Base-by-base conservation (phyloP, 2,113 vertebrate species). In the Tor tambroides region DNA sequence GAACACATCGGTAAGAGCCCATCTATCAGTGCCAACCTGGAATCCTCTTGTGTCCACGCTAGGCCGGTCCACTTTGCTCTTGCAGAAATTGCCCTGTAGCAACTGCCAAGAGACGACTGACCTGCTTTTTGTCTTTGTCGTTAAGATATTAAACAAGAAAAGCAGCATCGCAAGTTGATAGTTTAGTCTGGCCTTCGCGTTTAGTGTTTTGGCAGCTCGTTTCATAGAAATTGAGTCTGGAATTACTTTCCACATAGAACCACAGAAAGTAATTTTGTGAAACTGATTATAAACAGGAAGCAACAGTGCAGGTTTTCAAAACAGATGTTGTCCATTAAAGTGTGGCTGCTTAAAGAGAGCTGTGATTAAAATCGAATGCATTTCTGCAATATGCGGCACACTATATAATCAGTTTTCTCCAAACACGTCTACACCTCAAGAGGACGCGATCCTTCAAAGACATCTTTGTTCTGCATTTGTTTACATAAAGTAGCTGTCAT, bases 1-100 rank as follows among this genome's bases (percentile, higher is more conserved):
- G 97, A 99, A 23, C 98, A 99, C 91, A 99, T 99, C 32, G 98
- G 98, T 99, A 96, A 78, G 96, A 87, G 32, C 51, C 41, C 2
- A 10, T 21, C 80, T 1, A 30, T 84, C 85, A 85, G 19, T 49
- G 75, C 28, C 63, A 30, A 46, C 49, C 28, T 23, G 76, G 7
- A 78, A 78, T 51, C 76, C 76, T 17, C 38, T 41, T 23, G 7
- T 28, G 10, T 72, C 83, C 67, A 46, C 3, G 4, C 23, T 19
- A 46, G 54, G 2, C 19, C 14, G n/a, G 49, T 17, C 7, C 8
- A n/a, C 30, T 69, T 6, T 10, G 28, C 32, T 30, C 54, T 19
- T 1, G 23, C 46, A 67, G 41, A 28, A 63, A 79, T 78, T 61
- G 79, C 49, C 88, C 32, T 21, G 63, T 17, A 26, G 49, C 11